phyloP scores from a whole-genome alignment of 2,797 vertebrate species.

The Rhinoraja longicauda region DNA sequence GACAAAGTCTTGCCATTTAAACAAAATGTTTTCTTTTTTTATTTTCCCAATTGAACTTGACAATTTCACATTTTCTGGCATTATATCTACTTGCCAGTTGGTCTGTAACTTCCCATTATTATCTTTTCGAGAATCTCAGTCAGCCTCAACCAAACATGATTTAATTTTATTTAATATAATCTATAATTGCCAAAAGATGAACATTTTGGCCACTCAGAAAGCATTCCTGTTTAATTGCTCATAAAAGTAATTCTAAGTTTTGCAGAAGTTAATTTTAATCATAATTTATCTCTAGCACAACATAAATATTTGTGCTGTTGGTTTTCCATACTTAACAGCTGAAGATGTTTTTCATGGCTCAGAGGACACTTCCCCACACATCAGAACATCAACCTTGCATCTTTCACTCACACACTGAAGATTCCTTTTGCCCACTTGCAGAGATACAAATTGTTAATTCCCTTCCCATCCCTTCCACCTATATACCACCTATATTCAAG shows the following conservation, averaged over 20 bases:
- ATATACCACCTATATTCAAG: background rate
- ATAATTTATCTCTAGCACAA: background rate
- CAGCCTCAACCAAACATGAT: too few relatives aligned
- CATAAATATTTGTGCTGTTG: background rate
- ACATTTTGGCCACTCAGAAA: background rate
- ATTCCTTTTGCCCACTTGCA: background rate
- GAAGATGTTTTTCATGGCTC: background rate
- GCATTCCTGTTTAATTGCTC: background rate
- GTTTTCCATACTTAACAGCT: too few relatives aligned
- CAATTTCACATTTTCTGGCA: too few relatives aligned
- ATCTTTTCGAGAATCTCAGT: too few relatives aligned
- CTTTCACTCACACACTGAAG: background rate
- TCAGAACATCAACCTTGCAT: background rate
- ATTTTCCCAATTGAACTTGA: too few relatives aligned
- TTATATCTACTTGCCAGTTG: too few relatives aligned
- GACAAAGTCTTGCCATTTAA: too few relatives aligned
- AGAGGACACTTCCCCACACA: background rate
- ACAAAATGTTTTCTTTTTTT: too few relatives aligned
- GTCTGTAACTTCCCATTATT: too few relatives aligned
- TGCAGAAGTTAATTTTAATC: background rate
- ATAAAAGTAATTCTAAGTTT: background rate
- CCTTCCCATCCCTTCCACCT: background rate
- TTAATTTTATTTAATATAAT: too few relatives aligned
- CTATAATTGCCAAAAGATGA: too few relatives aligned
- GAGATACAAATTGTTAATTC: background rate